phyloP scores from a whole-genome alignment of 2,113 vertebrate genomes.

The Craseonycteris thonglongyai region DNA sequence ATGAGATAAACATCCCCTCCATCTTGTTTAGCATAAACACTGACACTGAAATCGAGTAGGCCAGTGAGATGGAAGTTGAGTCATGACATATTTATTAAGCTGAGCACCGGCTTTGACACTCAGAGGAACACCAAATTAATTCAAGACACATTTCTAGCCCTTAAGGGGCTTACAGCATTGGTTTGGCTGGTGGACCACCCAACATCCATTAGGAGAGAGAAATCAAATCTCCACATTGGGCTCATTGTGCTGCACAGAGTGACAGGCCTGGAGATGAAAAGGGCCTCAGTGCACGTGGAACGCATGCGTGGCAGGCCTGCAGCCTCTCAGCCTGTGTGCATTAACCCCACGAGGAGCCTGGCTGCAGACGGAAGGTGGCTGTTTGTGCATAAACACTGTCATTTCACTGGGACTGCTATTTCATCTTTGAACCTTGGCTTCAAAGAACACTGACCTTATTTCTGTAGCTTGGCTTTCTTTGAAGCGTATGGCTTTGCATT shows the following conservation, averaged over 20 bases:
- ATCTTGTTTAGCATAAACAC: conserved; percentile 21
- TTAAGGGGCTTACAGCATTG: conserved; percentile 27
- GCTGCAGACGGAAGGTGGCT: conserved; percentile 52
- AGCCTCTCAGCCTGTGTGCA: conserved; percentile 20
- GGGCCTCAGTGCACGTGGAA: conserved; percentile 20
- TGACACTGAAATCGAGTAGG: not conserved
- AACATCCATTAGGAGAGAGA: conserved; percentile 35
- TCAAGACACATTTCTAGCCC: conserved; percentile 57
- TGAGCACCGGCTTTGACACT: conserved; percentile 26
- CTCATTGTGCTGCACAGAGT: not conserved
- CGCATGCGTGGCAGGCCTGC: not conserved
- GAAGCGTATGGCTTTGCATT: conserved; percentile 69
- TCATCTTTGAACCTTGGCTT: conserved; percentile 73
- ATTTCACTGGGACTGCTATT: conserved; percentile 63
- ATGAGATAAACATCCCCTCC: not conserved
- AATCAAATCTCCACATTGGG: conserved; percentile 51
- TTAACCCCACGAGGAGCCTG: not conserved
- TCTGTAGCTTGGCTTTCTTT: conserved; percentile 62
- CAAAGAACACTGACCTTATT: conserved; percentile 71
- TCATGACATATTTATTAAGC: conserved; percentile 58
- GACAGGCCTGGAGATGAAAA: conserved; percentile 42
- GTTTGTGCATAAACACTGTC: conserved; percentile 68
- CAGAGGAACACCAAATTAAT: conserved; percentile 53
- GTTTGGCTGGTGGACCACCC: conserved; percentile 47
- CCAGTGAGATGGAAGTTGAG: conserved; percentile 13